Base-by-base conservation (phyloP, 2,113 vertebrate species). In the Arothron firmamentum region DNA sequence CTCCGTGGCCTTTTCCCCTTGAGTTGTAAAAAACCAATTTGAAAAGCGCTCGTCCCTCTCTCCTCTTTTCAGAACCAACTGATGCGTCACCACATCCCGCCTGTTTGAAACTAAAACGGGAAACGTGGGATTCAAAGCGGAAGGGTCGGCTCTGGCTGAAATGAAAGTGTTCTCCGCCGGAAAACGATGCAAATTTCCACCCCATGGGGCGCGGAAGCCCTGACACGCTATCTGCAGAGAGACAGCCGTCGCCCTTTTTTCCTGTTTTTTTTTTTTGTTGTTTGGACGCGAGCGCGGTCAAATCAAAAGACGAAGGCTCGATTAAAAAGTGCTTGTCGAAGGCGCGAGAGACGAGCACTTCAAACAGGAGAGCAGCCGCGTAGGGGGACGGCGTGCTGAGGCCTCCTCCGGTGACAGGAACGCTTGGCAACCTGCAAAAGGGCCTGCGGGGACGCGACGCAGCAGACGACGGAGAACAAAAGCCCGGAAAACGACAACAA, bases 191-290 rank as follows among this genome's bases (percentile, higher is more conserved):
- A 89, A 90, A 90, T 89, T 6, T 17, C 43, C 43, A 34, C 89
- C 90, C 84, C 88, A 83, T 80, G 85, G 59, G 58, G 2, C 8
- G 80, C 65, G 17, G 74, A 71, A 64, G 67, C 78, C 60, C 84
- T 81, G 75, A 80, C 75, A 69, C 60, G 82, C 81, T 90, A 90
- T 90, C 90, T 88, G 83, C 87, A 85, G 61, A 85, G 83, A 88
- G 72, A 69, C 89, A 91, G 88, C 19, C 61, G 58, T 75, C 18
- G 72, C 71, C 48, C 46, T 72, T 67, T 87, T 47, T 59, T 23
- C 21, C 21, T 80, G 74, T 65, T 56, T 58, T 5, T 67, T 87
- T 47, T 59, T 23, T 3, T 3, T 80, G 74, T 65, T 56, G 56
- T 5, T 47, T 47, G 45, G 34, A 38, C 34, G 1, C 34, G 74